Base-by-base conservation (phyloP, 2,113 vertebrate species). In the Lutjanus erythropterus region DNA sequence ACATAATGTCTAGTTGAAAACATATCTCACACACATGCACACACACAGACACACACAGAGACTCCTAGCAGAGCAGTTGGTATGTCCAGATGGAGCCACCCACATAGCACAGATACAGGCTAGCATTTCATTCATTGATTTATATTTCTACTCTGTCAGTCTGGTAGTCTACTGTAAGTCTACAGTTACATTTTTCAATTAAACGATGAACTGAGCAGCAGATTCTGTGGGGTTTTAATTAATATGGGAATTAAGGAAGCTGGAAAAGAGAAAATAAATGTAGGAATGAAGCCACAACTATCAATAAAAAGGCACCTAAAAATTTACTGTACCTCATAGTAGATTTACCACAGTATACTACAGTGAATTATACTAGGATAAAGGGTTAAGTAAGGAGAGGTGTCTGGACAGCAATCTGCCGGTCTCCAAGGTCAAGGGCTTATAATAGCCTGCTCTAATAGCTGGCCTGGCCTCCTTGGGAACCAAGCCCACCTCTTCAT, bases 41-140 rank as follows among this genome's bases (percentile, higher is more conserved):
- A 25, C 33, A 49, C 14, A 25, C 25, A 60, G 31, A n/a, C 39
- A 61, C 55, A 61, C 44, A 65, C 0, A 35, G 55, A 73, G 3
- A 55, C 19, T 31, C 58, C 19, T 10, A 64, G 65, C 39, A 61
- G 60, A 90, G 68, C 89, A 91, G 88, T 89, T 91, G 83, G 83
- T 71, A 67, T 89, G 64, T 55, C 84, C 87, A 92, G 82, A 90
- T 90, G 87, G 90, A 85, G 83, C 81, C 91, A 89, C 91, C 88
- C 90, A 93, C 89, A 70, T 55, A 81, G 88, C 50, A 71, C 42
- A 78, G 78, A 80, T 42, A 71, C 49, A 53, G 81, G 71, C 62
- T 87, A 64, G 75, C 35, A 69, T 89, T 88, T 90, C 86, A 90
- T 91, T 91, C 77, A 91, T 58, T 80, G 85, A 89, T 88, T 89